Conservation (phyloP, 37 sponge, comb jelly and placozoan genomes). For the Chondrilla cf. caribensis region DNA sequence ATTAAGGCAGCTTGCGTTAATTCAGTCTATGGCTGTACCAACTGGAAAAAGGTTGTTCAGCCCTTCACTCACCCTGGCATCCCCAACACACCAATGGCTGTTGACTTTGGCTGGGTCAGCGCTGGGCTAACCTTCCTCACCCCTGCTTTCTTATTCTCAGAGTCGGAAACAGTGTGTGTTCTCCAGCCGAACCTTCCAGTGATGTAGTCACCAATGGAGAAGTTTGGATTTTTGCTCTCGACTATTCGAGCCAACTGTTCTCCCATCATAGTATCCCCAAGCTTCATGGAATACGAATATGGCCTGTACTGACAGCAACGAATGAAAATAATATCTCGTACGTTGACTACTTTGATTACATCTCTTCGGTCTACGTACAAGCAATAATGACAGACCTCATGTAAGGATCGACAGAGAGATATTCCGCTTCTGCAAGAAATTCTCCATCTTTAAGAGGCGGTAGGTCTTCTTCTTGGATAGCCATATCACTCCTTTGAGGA, state of each 20-base stretch:
- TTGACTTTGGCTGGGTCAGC: slow-evolving; percentile 35
- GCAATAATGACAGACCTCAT: slow-evolving; percentile 68
- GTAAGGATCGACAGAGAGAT: slow-evolving; percentile 90
- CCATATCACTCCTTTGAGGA: slow-evolving; percentile 65
- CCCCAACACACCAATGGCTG: slow-evolving; percentile 76
- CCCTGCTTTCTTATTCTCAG: not conserved
- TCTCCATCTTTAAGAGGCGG: slow-evolving; percentile 87
- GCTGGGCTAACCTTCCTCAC: slow-evolving; percentile 37
- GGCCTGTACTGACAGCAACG: not conserved
- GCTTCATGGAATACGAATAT: not conserved
- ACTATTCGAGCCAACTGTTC: slow-evolving; percentile 75
- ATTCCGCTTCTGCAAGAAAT: slow-evolving; percentile 62
- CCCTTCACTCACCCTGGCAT: slow-evolving; percentile 95
- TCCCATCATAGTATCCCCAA: slow-evolving; percentile 68
- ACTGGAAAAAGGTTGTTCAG: too few species aligned
- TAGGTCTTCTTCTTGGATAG: slow-evolving; percentile 71
- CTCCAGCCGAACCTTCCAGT: slow-evolving; percentile 63
- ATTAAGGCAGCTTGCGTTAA: not conserved
- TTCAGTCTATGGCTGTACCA: not conserved
- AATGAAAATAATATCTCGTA: not conserved
- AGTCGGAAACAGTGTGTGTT: slow-evolving; percentile 43
- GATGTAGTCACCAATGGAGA: slow-evolving; percentile 64
- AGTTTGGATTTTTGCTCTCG: slow-evolving; percentile 63
- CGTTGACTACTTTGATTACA: too few species aligned
- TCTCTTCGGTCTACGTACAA: too few species aligned